Conservation (phyloP, 2,797 vertebrate species). For the Synaphobranchus kaupii region DNA sequence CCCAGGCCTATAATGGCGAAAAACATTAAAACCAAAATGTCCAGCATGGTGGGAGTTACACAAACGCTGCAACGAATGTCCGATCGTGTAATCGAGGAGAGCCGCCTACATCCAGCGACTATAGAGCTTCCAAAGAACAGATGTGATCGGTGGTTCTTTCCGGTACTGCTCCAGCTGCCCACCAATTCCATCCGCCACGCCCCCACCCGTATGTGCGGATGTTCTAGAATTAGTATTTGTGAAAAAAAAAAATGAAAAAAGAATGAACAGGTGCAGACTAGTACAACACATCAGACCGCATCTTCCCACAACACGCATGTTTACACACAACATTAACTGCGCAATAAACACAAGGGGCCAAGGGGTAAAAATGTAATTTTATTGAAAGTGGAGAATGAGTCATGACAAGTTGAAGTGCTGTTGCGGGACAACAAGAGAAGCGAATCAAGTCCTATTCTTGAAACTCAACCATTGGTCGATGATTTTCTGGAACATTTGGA, state of each 20-base stretch:
- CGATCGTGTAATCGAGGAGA: not conserved
- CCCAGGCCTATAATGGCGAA: slow-evolving; percentile 94
- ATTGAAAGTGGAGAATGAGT: slow-evolving; percentile 3
- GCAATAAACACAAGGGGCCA: not conserved
- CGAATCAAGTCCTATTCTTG: not conserved
- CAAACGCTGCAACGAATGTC: not conserved
- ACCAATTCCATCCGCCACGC: not conserved
- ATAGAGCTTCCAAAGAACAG: not conserved
- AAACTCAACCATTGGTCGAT: not conserved
- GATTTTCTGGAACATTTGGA: not conserved
- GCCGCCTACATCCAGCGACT: not conserved
- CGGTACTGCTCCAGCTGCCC: not conserved
- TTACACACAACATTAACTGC: not conserved
- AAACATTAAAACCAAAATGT: slow-evolving; percentile 95
- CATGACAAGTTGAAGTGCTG: not conserved
- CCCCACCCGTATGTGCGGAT: not conserved
- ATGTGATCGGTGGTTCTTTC: not conserved
- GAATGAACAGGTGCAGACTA: not conserved
- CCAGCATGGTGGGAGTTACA: slow-evolving; percentile 78
- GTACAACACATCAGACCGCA: not conserved
- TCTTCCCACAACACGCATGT: not conserved
- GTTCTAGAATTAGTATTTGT: slow-evolving; percentile 17
- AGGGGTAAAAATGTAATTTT: slow-evolving; percentile 9
- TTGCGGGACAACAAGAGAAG: not conserved
- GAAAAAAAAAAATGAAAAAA: not conserved